phyloP scores from a whole-genome alignment of 2,888 invertebrate species.

The Ganaspis brasiliensis region DNA sequence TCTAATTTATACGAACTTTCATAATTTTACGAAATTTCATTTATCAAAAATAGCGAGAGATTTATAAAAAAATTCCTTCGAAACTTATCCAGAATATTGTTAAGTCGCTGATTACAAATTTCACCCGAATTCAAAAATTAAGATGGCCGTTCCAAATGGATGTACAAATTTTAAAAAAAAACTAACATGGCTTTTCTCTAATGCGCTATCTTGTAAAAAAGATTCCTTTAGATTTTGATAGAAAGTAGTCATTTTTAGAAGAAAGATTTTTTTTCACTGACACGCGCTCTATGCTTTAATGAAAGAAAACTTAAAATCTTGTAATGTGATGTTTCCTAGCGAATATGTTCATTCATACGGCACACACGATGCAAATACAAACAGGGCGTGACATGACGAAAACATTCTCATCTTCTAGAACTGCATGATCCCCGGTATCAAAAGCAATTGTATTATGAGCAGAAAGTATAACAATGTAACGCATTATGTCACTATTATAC shows the following conservation, averaged over 20 bases:
- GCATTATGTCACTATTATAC: slow-evolving; percentile 18
- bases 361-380: neutral
- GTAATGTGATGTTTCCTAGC: slow-evolving; percentile 14
- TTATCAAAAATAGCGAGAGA: too few relatives aligned
- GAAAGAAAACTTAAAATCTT: neutral
- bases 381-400: slow-evolving; percentile 17
- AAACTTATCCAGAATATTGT: too few relatives aligned
- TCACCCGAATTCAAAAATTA: too few relatives aligned
- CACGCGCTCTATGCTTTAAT: neutral
- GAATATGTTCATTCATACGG: slow-evolving; percentile 16
- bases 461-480: slow-evolving; percentile 18
- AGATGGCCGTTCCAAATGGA: too few relatives aligned
- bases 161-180: too few relatives aligned
- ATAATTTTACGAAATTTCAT: too few relatives aligned
- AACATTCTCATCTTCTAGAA: slow-evolving; percentile 19
- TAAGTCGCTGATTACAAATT: too few relatives aligned
- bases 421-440: neutral
- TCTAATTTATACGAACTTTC: too few relatives aligned
- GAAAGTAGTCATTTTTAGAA: neutral
- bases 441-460: neutral
- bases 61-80: too few relatives aligned
- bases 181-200: too few relatives aligned
- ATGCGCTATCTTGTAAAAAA: too few relatives aligned
- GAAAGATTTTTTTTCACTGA: neutral
- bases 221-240: too few relatives aligned